A percentile compares a stretch with the other conserved stretches of the same genome.
These are phyloP conservation scores for Diadema setosum DNA, from an alignment of 35 echinoderm and acorn worm species.

Conservation along the genomic window DNA sequence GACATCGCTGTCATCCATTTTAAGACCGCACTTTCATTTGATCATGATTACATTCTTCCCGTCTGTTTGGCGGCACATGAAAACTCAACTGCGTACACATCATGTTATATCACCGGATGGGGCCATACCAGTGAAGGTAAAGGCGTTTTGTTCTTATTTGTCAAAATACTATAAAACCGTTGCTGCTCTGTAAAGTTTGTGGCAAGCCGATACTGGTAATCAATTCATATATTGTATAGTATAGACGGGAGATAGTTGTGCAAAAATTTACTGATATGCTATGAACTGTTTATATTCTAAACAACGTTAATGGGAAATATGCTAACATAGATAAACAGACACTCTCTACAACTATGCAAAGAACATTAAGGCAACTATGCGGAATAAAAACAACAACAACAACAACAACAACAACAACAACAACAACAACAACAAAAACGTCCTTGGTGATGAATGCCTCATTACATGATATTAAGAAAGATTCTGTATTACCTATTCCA, in stretches of 20 bases:
- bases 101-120: slow-evolving; percentile 4
- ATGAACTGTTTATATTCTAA: not conserved
- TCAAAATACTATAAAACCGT: not conserved
- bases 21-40: not conserved
- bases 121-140: slow-evolving; percentile 9
- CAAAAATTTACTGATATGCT: not conserved
- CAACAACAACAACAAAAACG: too few species aligned
- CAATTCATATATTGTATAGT: not conserved
- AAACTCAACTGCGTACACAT: not conserved
- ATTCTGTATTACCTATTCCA: too few species aligned
- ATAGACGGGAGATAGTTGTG: not conserved
- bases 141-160: not conserved
- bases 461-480: too few species aligned
- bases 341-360: too few species aligned
- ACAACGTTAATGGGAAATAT: not conserved
- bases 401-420: too few species aligned
- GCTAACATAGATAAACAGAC: too few species aligned
- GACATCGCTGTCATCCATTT: not conserved
- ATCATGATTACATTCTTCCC: not conserved
- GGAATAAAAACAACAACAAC: too few species aligned
- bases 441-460: too few species aligned
- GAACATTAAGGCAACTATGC: too few species aligned
- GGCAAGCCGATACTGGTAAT: not conserved
- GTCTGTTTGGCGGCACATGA: not conserved
- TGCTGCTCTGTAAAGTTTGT: not conserved